Percentiles rank a stretch among this genome's conserved stretches.
phyloP scores from a whole-genome alignment of 2,888 invertebrate genomes.

The Thumatha senex region DNA sequence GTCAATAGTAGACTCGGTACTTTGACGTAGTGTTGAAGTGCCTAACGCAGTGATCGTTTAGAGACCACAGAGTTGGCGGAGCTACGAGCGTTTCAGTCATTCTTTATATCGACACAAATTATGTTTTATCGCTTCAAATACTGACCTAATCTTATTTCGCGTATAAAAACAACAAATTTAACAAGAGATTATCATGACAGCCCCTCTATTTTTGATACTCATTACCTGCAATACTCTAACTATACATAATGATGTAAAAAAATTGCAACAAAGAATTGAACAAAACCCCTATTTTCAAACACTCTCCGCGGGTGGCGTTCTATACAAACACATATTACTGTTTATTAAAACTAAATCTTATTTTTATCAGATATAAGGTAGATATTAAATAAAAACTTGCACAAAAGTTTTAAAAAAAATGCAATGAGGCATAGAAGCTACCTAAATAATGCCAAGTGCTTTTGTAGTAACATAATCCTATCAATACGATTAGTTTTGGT shows the following conservation, averaged over 20 bases:
- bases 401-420: slow-evolving; percentile 12
- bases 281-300: slow-evolving; percentile 46
- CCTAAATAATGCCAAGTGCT: slow-evolving; percentile 38
- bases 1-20: no score
- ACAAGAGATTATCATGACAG: slow-evolving; percentile 32
- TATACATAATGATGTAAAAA: slow-evolving; percentile 40
- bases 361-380: fast-evolving
- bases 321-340: neutral
- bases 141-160: slow-evolving; percentile 21
- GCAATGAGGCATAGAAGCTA: slow-evolving; percentile 34
- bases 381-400: neutral
- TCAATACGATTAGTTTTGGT: slow-evolving; percentile 36
- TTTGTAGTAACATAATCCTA: slow-evolving; percentile 30
- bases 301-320: slow-evolving; percentile 59
- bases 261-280: slow-evolving; percentile 48
- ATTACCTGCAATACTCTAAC: slow-evolving; percentile 61
- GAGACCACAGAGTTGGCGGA: no score
- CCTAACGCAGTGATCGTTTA: no score
- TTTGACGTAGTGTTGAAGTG: no score
- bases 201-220: slow-evolving; percentile 56
- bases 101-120: slow-evolving; percentile 2
- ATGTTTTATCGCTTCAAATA: slow-evolving; percentile 6
- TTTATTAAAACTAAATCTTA: slow-evolving; percentile 3
- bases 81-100: no score
- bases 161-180: slow-evolving; percentile 21